Percentiles rank a stretch among this genome's conserved stretches.
Conservation (phyloP, 2,888 invertebrate species). For the Meiosimyza platycephala region DNA sequence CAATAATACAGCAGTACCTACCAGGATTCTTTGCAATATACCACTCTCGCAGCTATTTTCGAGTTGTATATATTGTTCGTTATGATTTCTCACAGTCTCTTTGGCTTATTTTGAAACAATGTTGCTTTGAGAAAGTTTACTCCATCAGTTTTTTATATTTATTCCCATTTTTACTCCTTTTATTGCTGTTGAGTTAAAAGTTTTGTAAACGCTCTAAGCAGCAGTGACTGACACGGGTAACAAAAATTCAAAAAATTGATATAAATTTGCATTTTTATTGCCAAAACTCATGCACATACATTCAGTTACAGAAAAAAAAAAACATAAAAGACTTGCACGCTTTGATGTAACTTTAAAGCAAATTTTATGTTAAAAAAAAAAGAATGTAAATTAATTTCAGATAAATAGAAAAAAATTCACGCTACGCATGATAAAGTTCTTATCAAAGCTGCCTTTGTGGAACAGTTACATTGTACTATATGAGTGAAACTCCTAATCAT, state of each 20-base stretch:
- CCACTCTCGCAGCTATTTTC: too few species aligned
- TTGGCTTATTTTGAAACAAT: too few species aligned
- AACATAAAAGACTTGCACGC: not conserved
- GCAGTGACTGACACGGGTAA: too few species aligned
- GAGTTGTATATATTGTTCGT: too few species aligned
- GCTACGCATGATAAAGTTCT: not conserved
- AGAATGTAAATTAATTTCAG: not conserved
- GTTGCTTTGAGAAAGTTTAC: not conserved
- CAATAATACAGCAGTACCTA: too few species aligned
- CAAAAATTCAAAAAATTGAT: not conserved
- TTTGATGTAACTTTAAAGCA: not conserved
- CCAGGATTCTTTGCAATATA: too few species aligned
- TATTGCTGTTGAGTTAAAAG: not conserved
- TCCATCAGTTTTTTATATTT: not conserved
- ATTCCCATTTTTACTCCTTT: too few species aligned
- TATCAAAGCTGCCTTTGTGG: too few species aligned
- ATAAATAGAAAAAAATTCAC: not conserved
- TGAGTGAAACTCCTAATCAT: too few species aligned
- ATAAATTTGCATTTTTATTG: constrained; percentile 13
- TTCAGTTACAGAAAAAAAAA: not conserved
- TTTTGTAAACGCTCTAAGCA: not conserved
- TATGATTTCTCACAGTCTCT: too few species aligned
- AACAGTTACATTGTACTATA: too few species aligned
- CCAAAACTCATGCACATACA: not conserved
- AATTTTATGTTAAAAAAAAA: not conserved